phyloP scores from a whole-genome alignment of 2,113 vertebrate genomes.

The Heterocephalus glaber region DNA sequence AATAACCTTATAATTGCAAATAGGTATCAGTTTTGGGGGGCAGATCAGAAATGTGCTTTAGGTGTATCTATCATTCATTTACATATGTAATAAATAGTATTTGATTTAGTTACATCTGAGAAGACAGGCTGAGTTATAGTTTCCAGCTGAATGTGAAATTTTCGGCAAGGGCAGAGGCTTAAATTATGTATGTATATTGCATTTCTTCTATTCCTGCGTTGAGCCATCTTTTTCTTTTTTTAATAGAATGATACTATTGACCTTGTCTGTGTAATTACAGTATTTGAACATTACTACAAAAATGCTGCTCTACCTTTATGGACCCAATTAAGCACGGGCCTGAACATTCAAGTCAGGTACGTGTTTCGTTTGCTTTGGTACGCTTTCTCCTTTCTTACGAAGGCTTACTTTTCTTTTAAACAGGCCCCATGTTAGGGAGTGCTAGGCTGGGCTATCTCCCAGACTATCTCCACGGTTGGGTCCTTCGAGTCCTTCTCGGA shows the following conservation, averaged over 20 bases:
- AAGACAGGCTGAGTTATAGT: neutral
- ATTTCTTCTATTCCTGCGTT: neutral
- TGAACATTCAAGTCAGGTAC: neutral
- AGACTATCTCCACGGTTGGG: neutral
- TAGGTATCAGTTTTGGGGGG: neutral
- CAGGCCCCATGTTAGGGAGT: neutral
- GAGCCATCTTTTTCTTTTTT: neutral
- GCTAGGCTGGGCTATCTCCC: neutral
- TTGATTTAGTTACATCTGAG: conserved; percentile 30
- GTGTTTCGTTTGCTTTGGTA: neutral
- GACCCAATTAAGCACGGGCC: neutral
- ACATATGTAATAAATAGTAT: neutral
- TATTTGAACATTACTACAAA: neutral
- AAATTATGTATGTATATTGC: neutral
- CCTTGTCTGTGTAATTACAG: neutral
- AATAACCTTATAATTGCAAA: conserved; percentile 15
- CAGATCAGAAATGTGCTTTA: neutral
- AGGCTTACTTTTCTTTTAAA: neutral
- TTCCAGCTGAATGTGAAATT: conserved; percentile 9
- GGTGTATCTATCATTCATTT: neutral
- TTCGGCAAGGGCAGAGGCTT: neutral
- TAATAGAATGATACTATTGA: neutral
- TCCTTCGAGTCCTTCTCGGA: neutral
- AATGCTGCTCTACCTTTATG: neutral
- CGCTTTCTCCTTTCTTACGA: neutral